These are phyloP conservation scores for Emesis russula DNA, from an alignment of 2,888 invertebrate species.

Conservation along the genomic window DNA sequence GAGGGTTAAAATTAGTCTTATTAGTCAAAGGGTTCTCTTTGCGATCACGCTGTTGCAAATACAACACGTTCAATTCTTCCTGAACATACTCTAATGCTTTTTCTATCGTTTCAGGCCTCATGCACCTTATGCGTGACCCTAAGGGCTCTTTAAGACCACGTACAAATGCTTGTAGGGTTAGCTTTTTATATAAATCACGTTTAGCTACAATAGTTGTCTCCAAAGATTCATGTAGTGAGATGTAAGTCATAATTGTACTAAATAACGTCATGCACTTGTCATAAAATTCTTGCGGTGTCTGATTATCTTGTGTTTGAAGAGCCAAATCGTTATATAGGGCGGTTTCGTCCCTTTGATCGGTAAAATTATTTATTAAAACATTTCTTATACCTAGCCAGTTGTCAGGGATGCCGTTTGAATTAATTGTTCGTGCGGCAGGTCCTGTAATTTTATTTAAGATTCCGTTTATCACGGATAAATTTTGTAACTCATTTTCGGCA, in stretches of 20 bases:
- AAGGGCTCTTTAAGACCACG: conserved; percentile 63
- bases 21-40: neutral
- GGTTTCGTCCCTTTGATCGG: conserved; percentile 4
- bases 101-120: neutral
- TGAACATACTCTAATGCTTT: conserved; percentile 43
- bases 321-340: neutral
- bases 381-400: neutral
- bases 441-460: conserved; percentile 61
- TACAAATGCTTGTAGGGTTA: conserved; percentile 52
- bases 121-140: conserved; percentile 53
- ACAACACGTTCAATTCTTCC: conserved; percentile 33
- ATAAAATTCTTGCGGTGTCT: conserved; percentile 43
- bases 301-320: conserved; percentile 36
- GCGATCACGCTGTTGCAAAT: conserved; percentile 30
- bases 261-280: conserved; percentile 34
- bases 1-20: neutral
- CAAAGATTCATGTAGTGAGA: neutral
- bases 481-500: neutral
- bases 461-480: conserved; percentile 36
- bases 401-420: neutral
- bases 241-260: conserved; percentile 49
- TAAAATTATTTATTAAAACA: neutral
- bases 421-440: conserved; percentile 46
- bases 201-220: conserved; percentile 39
- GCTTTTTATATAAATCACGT: conserved; percentile 39